phyloP scores from a whole-genome alignment of 1,140 invertebrate genomes.

The Drosophila carrolli region DNA sequence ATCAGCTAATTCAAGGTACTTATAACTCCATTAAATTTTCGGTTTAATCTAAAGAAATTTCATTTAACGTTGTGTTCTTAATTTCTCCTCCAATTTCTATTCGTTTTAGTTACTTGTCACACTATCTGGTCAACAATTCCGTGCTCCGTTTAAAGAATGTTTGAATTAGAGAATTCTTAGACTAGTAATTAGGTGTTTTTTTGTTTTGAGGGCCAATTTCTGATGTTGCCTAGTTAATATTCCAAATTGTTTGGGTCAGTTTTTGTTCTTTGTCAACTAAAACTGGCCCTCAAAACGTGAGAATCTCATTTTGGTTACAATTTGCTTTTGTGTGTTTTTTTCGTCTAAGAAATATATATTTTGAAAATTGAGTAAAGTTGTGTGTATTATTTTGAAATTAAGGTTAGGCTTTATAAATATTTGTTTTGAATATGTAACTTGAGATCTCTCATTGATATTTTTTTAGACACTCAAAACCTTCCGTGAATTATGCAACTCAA shows the following conservation, averaged over 20 bases:
- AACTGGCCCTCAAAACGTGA: constrained; percentile 56
- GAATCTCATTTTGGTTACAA: constrained; percentile 72
- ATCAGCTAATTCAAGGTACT: constrained; percentile 84
- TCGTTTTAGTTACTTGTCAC: constrained; percentile 41
- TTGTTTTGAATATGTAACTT: constrained; percentile 25
- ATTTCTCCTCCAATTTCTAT: constrained; percentile 11
- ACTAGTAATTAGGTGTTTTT: constrained; percentile 15
- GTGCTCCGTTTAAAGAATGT: constrained; percentile 56
- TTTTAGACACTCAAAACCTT: constrained; percentile 30
- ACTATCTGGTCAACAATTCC: constrained; percentile 62
- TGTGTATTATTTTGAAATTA: constrained; percentile 32
- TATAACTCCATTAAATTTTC: constrained; percentile 80
- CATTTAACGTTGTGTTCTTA: constrained; percentile 57
- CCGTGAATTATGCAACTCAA: constrained; percentile 74
- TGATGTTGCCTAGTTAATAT: constrained; percentile 7
- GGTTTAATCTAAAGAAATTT: constrained; percentile 43
- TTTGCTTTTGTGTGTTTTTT: constrained; percentile 49
- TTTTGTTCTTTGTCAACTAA: constrained; percentile 32
- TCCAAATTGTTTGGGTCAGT: constrained; percentile 63
- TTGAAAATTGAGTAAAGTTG: constrained; percentile 42
- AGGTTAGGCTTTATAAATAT: constrained; percentile 14
- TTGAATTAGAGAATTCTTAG: constrained; percentile 31
- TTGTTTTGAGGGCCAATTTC: constrained; percentile 54
- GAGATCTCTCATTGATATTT: constrained; percentile 21
- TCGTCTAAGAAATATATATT: constrained; percentile 40